Percentiles rank a stretch among this genome's conserved stretches.
Evolutionary conservation across 1,140 invertebrate species (phyloP).

Genomic region (Meloidogyne chitwoodi): DNA sequence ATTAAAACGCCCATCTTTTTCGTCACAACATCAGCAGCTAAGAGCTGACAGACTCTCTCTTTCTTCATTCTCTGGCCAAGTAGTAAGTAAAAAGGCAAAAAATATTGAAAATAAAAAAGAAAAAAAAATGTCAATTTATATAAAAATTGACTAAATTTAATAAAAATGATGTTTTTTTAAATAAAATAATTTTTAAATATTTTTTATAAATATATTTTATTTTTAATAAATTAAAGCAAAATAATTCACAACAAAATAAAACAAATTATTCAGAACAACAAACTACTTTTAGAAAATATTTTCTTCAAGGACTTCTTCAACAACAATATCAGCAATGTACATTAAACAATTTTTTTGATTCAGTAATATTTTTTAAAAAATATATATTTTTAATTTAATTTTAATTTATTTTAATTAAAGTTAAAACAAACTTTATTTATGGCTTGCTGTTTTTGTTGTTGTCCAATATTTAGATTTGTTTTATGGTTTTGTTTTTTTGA

Average conservation of each 20-base stretch:
- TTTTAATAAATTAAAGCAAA: not conserved
- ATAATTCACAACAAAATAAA: not conserved
- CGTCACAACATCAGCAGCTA: not conserved
- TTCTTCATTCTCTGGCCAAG: not conserved
- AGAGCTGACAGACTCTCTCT: not conserved
- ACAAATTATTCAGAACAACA: not conserved
- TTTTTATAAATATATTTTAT: not conserved
- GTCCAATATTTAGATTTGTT: constrained; percentile 29
- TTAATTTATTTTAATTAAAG: not conserved
- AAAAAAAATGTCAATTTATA: too few species aligned
- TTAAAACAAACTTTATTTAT: constrained; percentile 3
- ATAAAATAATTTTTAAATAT: not conserved
- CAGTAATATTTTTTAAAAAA: not conserved
- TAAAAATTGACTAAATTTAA: too few species aligned
- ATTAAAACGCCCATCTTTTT: not conserved
- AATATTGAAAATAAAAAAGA: too few species aligned
- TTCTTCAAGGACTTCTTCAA: not conserved
- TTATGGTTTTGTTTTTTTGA: constrained; percentile 38
- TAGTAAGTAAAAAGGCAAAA: too few species aligned
- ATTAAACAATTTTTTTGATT: not conserved
- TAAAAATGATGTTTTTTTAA: too few species aligned
- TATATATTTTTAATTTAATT: not conserved
- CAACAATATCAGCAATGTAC: not conserved
- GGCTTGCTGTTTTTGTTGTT: constrained; percentile 39
- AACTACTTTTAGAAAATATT: not conserved